Conservation (phyloP, 2,888 invertebrate genomes). For the Seira ritae region DNA sequence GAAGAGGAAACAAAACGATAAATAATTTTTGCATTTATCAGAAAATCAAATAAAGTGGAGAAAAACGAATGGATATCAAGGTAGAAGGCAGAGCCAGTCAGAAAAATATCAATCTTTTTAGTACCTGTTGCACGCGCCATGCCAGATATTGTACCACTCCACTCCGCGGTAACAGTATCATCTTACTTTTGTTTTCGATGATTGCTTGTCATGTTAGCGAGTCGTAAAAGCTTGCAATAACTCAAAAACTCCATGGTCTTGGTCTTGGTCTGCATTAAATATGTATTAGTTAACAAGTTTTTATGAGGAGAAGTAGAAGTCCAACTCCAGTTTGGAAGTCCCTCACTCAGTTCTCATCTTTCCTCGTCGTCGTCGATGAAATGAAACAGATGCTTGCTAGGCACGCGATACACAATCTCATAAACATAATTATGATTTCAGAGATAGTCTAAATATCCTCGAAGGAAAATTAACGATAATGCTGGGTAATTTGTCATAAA, state of each 20-base stretch:
- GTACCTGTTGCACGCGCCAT: not conserved
- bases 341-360: not conserved
- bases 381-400: not conserved
- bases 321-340: not conserved
- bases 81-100: not conserved
- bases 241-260: not conserved
- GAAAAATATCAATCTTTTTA: not conserved
- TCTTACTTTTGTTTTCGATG: conserved; percentile 4
- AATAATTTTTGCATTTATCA: not conserved
- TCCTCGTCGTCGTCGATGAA: not conserved
- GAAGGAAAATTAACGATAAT: conserved; percentile 34
- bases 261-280: too few relatives aligned
- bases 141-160: too few relatives aligned
- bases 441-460: not conserved
- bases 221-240: not conserved
- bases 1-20: not conserved
- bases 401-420: too few relatives aligned
- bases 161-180: not conserved
- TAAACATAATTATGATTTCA: not conserved
- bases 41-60: not conserved
- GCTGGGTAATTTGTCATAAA: conserved; percentile 45
- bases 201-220: conserved; percentile 8
- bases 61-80: not conserved
- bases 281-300: too few relatives aligned
- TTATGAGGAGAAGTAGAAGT: too few relatives aligned